A percentile compares a stretch with the other conserved stretches of the same genome.
phyloP scores from a whole-genome alignment of 2,113 vertebrate genomes.

The Dryoscopus gambensis region DNA sequence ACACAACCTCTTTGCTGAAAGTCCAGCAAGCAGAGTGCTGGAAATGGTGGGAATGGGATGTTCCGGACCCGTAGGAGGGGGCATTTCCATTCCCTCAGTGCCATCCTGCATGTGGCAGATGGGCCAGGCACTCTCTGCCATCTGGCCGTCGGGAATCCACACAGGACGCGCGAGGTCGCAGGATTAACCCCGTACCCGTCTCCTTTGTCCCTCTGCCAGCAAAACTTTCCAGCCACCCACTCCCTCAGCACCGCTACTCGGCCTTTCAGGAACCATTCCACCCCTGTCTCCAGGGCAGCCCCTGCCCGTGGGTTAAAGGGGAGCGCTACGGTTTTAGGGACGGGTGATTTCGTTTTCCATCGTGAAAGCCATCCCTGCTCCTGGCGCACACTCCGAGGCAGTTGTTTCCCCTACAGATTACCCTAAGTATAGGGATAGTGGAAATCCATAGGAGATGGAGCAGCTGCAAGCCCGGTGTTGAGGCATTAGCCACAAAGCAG shows the following conservation, averaged over 20 bases:
- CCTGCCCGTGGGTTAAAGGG: rapidly evolving
- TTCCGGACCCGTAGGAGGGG: rapidly evolving
- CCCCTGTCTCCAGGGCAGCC: background rate
- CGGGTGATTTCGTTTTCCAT: background rate
- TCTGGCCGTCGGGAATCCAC: background rate
- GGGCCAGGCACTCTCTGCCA: background rate
- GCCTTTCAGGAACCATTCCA: background rate
- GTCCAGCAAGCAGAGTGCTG: background rate
- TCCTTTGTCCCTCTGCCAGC: background rate
- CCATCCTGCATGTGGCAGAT: background rate
- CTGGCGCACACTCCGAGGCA: background rate
- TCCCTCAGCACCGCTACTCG: rapidly evolving
- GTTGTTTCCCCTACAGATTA: background rate
- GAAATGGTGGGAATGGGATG: background rate
- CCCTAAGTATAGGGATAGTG: background rate
- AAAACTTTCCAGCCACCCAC: background rate
- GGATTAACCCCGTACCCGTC: background rate
- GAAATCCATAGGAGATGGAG: background rate
- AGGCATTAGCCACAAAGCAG: background rate
- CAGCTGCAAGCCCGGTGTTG: background rate
- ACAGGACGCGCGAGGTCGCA: rapidly evolving
- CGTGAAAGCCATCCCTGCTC: background rate
- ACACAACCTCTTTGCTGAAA: background rate
- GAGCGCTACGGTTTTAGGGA: background rate
- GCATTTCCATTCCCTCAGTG: background rate